Conservation (phyloP, 2,888 invertebrate genomes). For the Leptopilina syphax region DNA sequence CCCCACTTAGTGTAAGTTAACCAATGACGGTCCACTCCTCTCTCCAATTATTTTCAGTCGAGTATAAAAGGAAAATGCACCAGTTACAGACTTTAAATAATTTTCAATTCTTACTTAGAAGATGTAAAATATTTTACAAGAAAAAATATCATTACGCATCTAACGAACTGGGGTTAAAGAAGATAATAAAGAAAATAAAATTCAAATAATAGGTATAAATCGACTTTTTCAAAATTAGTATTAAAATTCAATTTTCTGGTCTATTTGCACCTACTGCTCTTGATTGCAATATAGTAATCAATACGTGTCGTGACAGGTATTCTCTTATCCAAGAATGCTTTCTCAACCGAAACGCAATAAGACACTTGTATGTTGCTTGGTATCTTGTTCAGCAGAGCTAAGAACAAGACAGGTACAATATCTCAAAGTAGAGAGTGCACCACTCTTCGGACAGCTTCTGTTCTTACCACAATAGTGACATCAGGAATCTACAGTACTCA, state of each 20-base stretch:
- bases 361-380: slow-evolving; percentile 17
- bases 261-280: background rate
- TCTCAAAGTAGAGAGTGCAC: slow-evolving; percentile 24
- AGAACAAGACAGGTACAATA: slow-evolving; percentile 36
- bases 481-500: slow-evolving; percentile 21
- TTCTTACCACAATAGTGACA: slow-evolving; percentile 21
- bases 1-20: too few species aligned
- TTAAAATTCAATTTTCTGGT: background rate
- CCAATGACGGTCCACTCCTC: too few species aligned
- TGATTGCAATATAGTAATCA: slow-evolving; percentile 12
- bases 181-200: too few species aligned
- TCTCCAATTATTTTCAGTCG: too few species aligned
- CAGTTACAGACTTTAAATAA: too few species aligned
- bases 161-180: too few species aligned
- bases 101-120: too few species aligned
- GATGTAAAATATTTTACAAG: too few species aligned
- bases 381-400: slow-evolving; percentile 27
- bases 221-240: background rate
- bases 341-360: slow-evolving; percentile 35
- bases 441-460: slow-evolving; percentile 11
- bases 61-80: too few species aligned
- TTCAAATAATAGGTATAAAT: too few species aligned
- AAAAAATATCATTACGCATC: too few species aligned
- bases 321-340: background rate
- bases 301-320: slow-evolving; percentile 5